A percentile compares a stretch with the other conserved stretches of the same genome.
phyloP scores from a whole-genome alignment of 1,140 invertebrate species.

The Bombyx mandarina region DNA sequence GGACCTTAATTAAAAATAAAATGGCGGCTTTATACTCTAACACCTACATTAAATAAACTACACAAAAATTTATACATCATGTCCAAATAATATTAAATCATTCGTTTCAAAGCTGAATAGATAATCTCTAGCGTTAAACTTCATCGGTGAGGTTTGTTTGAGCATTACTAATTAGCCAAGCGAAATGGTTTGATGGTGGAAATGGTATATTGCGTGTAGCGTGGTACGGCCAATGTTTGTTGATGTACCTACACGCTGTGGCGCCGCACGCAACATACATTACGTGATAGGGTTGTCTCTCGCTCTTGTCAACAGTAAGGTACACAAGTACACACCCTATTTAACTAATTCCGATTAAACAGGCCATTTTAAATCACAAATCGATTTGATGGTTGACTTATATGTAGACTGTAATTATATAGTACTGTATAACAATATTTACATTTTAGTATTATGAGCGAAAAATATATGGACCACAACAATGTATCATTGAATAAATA shows the following conservation, averaged over 20 bases:
- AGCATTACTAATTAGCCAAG: constrained; percentile 1
- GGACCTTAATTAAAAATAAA: constrained; percentile 14
- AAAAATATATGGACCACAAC: too few species aligned
- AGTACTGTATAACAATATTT: too few species aligned
- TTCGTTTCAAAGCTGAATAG: not conserved
- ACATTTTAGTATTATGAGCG: too few species aligned
- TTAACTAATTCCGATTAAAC: too few species aligned
- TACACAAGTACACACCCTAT: too few species aligned
- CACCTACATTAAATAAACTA: not conserved
- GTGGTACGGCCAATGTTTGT: not conserved
- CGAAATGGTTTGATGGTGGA: not conserved
- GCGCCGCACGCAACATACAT: not conserved
- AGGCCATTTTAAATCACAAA: too few species aligned
- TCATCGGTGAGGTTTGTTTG: not conserved
- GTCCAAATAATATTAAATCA: not conserved
- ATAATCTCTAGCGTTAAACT: not conserved
- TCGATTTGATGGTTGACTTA: too few species aligned
- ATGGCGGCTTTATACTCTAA: not conserved
- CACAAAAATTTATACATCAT: not conserved
- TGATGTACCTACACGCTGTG: not conserved
- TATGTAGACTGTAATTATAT: too few species aligned
- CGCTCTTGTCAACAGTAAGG: too few species aligned
- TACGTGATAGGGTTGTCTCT: too few species aligned
- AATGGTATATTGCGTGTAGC: not conserved
- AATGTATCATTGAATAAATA: too few species aligned